Percentiles rank a stretch among this genome's conserved stretches.
These are phyloP conservation scores for Gandaritis pyraliata DNA, from an alignment of 2,888 invertebrate species.

Conservation along the genomic window DNA sequence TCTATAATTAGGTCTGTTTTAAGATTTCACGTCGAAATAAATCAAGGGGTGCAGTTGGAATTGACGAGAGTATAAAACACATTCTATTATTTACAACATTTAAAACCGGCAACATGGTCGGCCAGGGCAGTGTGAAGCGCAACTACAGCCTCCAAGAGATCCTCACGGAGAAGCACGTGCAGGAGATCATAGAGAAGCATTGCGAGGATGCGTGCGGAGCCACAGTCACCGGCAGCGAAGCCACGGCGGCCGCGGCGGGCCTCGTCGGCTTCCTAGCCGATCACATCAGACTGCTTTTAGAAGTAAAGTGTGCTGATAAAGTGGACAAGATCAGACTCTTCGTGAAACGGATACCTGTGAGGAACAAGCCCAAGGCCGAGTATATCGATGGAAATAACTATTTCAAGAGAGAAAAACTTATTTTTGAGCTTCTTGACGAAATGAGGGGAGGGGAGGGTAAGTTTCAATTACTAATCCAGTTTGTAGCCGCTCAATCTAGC, in stretches of 20 bases:
- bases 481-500: no score
- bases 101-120: conserved; percentile 46
- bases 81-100: neutral
- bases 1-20: neutral
- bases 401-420: conserved; percentile 61
- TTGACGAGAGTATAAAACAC: conserved; percentile 29
- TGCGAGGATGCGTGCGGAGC: conserved; percentile 14
- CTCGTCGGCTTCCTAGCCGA: conserved; percentile 70
- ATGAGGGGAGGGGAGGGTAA: conserved; percentile 50
- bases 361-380: conserved; percentile 63
- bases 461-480: no score
- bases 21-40: neutral
- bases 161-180: conserved; percentile 55
- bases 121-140: conserved; percentile 20
- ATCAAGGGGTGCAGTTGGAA: conserved; percentile 5
- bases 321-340: conserved; percentile 55
- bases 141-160: conserved; percentile 47
- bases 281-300: conserved; percentile 57
- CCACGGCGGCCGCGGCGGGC: conserved; percentile 58
- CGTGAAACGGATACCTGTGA: conserved; percentile 62
- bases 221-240: conserved; percentile 44
- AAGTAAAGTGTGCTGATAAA: conserved; percentile 43
- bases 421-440: conserved; percentile 62
- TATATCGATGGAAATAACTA: conserved; percentile 59
- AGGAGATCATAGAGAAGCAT: conserved; percentile 40